Percentiles rank a stretch among this genome's conserved stretches.
Conservation (phyloP, 2,113 vertebrate species). For the Cyphomyrus discorhynchus region DNA sequence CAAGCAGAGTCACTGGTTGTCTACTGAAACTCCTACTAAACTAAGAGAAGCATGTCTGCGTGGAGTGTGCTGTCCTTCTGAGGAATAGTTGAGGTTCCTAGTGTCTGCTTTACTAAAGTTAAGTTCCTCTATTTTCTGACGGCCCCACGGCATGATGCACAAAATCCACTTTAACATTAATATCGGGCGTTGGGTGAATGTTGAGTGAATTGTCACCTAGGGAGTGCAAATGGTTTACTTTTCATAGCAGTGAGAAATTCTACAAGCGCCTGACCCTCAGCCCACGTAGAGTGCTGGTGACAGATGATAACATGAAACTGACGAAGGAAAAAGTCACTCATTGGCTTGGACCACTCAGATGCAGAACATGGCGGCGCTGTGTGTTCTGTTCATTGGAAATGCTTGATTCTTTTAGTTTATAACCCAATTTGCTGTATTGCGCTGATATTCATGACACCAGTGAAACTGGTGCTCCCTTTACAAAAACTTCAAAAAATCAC, state of each 20-base stretch:
- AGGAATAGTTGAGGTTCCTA: neutral
- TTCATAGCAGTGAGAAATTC: constrained; percentile 3
- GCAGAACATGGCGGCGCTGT: neutral
- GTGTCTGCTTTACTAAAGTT: neutral
- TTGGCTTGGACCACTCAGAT: neutral
- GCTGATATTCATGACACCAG: neutral
- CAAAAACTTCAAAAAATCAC: neutral
- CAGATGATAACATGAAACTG: neutral
- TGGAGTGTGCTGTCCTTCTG: neutral
- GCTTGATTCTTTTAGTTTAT: neutral
- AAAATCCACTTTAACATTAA: neutral
- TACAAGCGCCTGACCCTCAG: neutral
- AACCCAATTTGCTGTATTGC: neutral
- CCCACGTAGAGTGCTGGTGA: neutral
- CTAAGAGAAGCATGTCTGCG: neutral
- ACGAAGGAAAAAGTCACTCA: neutral
- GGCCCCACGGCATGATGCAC: neutral
- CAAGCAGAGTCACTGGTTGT: neutral
- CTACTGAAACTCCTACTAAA: neutral
- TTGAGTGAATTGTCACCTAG: neutral
- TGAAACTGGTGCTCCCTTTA: neutral
- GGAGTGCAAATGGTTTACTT: neutral
- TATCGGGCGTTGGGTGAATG: neutral
- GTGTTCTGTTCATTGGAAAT: neutral
- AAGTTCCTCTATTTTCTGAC: neutral